Percentiles rank a stretch among this genome's conserved stretches.
Evolutionary conservation across 2,113 vertebrate species (phyloP).

Genomic region (Osmerus mordax): DNA sequence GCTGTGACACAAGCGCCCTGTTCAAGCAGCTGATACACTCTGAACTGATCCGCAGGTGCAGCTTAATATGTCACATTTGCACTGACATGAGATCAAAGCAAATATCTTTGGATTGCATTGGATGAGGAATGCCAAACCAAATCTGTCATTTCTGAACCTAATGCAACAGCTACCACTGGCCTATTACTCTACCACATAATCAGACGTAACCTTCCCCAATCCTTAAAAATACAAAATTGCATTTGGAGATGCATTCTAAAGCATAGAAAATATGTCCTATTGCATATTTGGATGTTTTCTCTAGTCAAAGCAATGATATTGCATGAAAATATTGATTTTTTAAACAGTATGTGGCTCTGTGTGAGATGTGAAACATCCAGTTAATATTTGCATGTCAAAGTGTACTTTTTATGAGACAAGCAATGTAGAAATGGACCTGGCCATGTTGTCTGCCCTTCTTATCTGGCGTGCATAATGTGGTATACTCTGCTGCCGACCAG

Average conservation of each 20-base stretch:
- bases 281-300: too few species aligned
- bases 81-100: neutral
- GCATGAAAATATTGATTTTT: too few species aligned
- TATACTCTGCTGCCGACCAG: constrained; percentile 51
- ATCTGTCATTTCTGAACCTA: neutral
- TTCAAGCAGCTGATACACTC: neutral
- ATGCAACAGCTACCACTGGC: neutral
- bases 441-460: neutral
- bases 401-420: too few species aligned
- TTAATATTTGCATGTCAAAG: too few species aligned
- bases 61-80: constrained; percentile 2
- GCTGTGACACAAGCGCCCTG: neutral
- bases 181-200: neutral
- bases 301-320: too few species aligned
- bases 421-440: too few species aligned
- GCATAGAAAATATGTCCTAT: too few species aligned
- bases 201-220: neutral
- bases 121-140: neutral
- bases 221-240: neutral
- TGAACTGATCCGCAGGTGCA: constrained; percentile 16
- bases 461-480: neutral
- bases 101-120: constrained; percentile 5
- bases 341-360: too few species aligned
- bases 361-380: too few species aligned
- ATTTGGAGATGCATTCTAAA: neutral